Evolutionary conservation across 2,113 vertebrate genomes (phyloP).

Genomic region (Carollia perspicillata): DNA sequence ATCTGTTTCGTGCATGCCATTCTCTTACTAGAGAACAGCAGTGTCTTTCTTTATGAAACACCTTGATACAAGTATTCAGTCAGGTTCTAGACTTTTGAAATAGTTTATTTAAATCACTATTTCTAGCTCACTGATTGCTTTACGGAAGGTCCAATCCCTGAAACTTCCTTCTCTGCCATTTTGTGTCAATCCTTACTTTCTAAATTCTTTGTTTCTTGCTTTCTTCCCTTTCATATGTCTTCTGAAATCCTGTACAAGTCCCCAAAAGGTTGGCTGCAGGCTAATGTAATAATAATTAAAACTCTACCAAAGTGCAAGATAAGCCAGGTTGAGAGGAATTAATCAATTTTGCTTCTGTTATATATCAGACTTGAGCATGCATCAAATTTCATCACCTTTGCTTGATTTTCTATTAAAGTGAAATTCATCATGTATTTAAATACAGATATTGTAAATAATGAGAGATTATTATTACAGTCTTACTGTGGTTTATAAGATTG

Average conservation of each 20-base stretch:
- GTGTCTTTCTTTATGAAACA: neutral
- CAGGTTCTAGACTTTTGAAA: neutral
- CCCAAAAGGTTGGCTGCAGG: neutral
- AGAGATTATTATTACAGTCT: neutral
- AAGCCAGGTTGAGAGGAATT: neutral
- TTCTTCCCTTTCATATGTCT: neutral
- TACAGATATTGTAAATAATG: neutral
- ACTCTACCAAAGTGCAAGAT: neutral
- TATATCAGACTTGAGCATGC: neutral
- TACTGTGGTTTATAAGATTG: neutral
- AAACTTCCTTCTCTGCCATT: neutral
- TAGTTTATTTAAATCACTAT: neutral
- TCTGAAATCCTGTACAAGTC: neutral
- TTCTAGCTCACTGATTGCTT: neutral
- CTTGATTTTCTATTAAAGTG: neutral
- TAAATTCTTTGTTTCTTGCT: neutral
- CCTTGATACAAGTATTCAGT: neutral
- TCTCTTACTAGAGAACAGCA: neutral
- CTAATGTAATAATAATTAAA: neutral
- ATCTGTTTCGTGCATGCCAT: neutral
- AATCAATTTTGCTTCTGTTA: slow-evolving; percentile 5
- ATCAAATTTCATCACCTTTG: neutral
- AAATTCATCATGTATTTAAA: neutral
- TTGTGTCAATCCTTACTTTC: neutral
- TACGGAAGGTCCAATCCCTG: neutral